Evolutionary conservation across 1,140 invertebrate species (phyloP).

Genomic region (Theocolax elegans): DNA sequence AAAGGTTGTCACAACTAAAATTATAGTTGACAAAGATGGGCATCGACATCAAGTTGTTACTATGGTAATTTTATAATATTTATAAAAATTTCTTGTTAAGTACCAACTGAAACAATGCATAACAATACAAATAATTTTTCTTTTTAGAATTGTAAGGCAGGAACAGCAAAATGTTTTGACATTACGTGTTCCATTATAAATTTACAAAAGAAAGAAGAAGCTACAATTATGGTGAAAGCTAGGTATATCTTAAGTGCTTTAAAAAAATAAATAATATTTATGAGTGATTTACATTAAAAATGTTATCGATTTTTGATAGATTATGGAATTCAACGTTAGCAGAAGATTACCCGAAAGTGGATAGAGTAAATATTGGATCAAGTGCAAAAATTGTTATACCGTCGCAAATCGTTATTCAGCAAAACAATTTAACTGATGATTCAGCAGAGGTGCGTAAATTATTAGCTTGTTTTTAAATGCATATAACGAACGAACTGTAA

Average conservation of each 20-base stretch:
- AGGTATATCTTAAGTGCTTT: slow-evolving; percentile 66
- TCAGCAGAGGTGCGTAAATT: slow-evolving; percentile 68
- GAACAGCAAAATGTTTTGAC: slow-evolving; percentile 86
- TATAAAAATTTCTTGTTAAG: slow-evolving; percentile 61
- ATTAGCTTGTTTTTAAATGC: not conserved
- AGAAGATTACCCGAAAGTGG: slow-evolving; percentile 87
- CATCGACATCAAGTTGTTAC: slow-evolving; percentile 79
- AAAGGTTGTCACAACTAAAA: slow-evolving; percentile 78
- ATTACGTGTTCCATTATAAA: slow-evolving; percentile 85
- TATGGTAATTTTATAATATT: slow-evolving; percentile 71
- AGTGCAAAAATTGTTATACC: slow-evolving; percentile 79
- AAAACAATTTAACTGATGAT: slow-evolving; percentile 76
- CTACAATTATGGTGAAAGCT: slow-evolving; percentile 82
- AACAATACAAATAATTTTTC: slow-evolving; percentile 33
- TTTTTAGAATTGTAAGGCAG: slow-evolving; percentile 80
- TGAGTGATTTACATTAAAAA: not conserved
- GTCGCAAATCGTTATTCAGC: slow-evolving; percentile 76
- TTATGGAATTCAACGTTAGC: slow-evolving; percentile 93
- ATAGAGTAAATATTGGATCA: slow-evolving; percentile 84
- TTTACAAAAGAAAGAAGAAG: slow-evolving; percentile 77
- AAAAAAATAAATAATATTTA: too few relatives aligned
- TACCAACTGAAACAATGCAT: too few relatives aligned
- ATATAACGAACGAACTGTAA: slow-evolving; percentile 13
- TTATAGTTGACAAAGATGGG: slow-evolving; percentile 77
- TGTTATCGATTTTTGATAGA: slow-evolving; percentile 58